These are phyloP conservation scores for Leucania comma DNA, from an alignment of 2,888 invertebrate species.

Conservation along the genomic window DNA sequence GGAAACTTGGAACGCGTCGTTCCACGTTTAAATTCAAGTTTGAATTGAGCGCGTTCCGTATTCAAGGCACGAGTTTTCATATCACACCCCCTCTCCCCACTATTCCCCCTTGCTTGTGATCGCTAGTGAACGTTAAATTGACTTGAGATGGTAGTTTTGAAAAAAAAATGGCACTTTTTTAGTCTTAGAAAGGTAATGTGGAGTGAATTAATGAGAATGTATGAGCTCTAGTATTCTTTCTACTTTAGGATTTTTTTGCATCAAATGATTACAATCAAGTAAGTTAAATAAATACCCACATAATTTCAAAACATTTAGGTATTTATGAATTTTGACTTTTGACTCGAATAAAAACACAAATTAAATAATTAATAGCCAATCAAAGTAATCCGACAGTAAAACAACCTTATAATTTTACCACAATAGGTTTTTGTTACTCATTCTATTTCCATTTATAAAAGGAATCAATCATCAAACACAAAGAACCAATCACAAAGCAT, in stretches of 20 bases:
- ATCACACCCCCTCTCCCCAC: slow-evolving; percentile 76
- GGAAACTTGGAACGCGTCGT: slow-evolving; percentile 85
- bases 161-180: slow-evolving; percentile 32
- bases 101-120: slow-evolving; percentile 51
- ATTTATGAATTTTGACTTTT: too few species aligned
- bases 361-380: not conserved
- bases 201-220: not conserved
- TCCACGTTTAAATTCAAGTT: slow-evolving; percentile 89
- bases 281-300: too few species aligned
- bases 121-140: slow-evolving; percentile 71
- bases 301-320: too few species aligned
- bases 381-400: not conserved
- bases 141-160: slow-evolving; percentile 64
- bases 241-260: not conserved
- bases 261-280: too few species aligned
- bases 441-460: slow-evolving; percentile 17
- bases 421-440: not conserved
- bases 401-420: not conserved
- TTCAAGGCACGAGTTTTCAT: slow-evolving; percentile 87
- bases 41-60: slow-evolving; percentile 86
- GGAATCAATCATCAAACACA: slow-evolving; percentile 39
- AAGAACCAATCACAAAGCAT: slow-evolving; percentile 40
- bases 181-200: not conserved
- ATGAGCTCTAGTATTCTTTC: accelerated
- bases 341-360: too few species aligned